A percentile compares a stretch with the other conserved stretches of the same genome.
Evolutionary conservation across 2,888 invertebrate genomes (phyloP).

Genomic region (Timema podura): DNA sequence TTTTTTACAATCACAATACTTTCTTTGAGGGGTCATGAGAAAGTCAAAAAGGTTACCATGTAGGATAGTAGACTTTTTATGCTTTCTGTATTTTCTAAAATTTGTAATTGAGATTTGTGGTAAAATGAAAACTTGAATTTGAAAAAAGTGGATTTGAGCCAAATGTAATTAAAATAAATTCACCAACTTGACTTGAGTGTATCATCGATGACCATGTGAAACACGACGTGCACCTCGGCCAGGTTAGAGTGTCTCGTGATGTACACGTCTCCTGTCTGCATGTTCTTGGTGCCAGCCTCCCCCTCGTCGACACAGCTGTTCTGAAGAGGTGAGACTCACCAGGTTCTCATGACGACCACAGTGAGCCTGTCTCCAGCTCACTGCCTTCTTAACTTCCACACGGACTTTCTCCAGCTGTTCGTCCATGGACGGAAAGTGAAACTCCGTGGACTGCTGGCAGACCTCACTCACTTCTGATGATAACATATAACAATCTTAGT

Average conservation of each 20-base stretch:
- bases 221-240: constrained; percentile 90
- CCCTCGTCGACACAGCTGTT: constrained; percentile 32
- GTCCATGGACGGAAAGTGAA: constrained; percentile 87
- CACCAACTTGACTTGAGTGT: constrained; percentile 51
- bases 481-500: no score
- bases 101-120: no score
- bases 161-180: not conserved
- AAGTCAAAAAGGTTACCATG: no score
- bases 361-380: constrained; percentile 47
- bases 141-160: not conserved
- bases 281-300: constrained; percentile 47
- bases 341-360: constrained; percentile 37
- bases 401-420: constrained; percentile 74
- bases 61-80: not conserved
- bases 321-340: constrained; percentile 36
- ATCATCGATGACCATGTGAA: constrained; percentile 92
- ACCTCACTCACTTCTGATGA: constrained; percentile 61
- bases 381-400: constrained; percentile 54
- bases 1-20: no score
- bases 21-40: no score
- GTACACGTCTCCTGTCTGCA: constrained; percentile 81
- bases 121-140: no score
- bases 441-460: constrained; percentile 82
- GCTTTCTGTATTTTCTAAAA: not conserved
- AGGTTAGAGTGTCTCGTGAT: constrained; percentile 89